Conservation (phyloP, 2,113 vertebrate genomes). For the Cariama cristata region DNA sequence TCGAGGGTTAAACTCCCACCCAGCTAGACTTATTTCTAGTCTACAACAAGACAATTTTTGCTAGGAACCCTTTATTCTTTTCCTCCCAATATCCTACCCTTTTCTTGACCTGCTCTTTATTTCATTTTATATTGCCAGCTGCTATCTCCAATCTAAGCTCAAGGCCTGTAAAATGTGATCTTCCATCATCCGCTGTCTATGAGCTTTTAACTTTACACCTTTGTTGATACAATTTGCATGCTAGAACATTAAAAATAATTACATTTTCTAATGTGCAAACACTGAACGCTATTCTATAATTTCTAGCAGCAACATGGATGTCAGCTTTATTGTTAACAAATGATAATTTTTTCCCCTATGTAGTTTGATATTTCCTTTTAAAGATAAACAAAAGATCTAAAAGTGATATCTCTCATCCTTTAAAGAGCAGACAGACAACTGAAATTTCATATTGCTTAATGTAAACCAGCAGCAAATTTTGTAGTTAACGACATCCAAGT, state of each 20-base stretch:
- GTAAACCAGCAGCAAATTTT: neutral
- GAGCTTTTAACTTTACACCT: neutral
- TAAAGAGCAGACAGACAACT: neutral
- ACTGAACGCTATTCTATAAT: neutral
- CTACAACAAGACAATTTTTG: neutral
- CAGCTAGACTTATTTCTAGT: neutral
- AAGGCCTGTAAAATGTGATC: neutral
- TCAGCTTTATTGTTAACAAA: neutral
- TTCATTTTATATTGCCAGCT: neutral
- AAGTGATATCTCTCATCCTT: neutral
- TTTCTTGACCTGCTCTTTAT: neutral
- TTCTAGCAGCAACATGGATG: neutral
- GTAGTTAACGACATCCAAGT: neutral
- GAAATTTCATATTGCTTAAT: neutral
- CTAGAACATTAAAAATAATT: neutral
- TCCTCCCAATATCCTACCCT: neutral
- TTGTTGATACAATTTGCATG: neutral
- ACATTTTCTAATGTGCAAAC: neutral
- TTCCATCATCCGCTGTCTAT: neutral
- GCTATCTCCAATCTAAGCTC: neutral
- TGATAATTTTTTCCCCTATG: fast-evolving
- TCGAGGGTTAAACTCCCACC: neutral
- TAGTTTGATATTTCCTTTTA: neutral
- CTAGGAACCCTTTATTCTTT: neutral
- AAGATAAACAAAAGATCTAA: neutral